Evolutionary conservation across 2,797 vertebrate species (phyloP).

Genomic region (Brotogeris chrysoptera): DNA sequence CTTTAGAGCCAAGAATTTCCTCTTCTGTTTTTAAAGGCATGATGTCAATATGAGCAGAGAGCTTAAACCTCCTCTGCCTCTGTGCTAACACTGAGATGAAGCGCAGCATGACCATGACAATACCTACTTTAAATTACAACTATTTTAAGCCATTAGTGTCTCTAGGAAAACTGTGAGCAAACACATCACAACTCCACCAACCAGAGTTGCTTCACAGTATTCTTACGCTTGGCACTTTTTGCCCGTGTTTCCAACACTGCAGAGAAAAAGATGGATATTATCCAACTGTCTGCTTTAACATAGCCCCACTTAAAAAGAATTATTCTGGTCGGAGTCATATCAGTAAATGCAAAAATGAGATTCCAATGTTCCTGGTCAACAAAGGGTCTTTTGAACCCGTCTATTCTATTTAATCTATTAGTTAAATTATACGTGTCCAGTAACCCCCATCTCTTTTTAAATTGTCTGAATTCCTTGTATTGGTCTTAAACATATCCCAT

Average conservation of each 20-base stretch:
- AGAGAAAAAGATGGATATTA: background rate
- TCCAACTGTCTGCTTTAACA: background rate
- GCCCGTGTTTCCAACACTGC: fast-evolving
- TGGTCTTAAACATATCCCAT: background rate
- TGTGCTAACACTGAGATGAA: background rate
- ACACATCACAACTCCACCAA: background rate
- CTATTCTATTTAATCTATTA: background rate
- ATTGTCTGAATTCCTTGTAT: background rate
- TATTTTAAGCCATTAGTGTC: background rate
- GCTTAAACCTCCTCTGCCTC: background rate
- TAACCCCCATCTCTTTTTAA: background rate
- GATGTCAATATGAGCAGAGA: background rate
- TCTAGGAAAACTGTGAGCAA: background rate
- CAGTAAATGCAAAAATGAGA: background rate
- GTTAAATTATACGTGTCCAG: fast-evolving
- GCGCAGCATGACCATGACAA: background rate
- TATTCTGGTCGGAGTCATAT: background rate
- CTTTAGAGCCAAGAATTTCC: background rate
- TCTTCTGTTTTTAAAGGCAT: background rate
- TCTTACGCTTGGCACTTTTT: background rate
- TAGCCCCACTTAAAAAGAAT: background rate
- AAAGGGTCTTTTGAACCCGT: background rate
- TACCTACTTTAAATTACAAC: background rate
- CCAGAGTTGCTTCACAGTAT: background rate
- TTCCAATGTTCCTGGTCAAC: background rate